Evolutionary conservation across 2,888 invertebrate genomes (phyloP).

Genomic region (Aquatica leii): DNA sequence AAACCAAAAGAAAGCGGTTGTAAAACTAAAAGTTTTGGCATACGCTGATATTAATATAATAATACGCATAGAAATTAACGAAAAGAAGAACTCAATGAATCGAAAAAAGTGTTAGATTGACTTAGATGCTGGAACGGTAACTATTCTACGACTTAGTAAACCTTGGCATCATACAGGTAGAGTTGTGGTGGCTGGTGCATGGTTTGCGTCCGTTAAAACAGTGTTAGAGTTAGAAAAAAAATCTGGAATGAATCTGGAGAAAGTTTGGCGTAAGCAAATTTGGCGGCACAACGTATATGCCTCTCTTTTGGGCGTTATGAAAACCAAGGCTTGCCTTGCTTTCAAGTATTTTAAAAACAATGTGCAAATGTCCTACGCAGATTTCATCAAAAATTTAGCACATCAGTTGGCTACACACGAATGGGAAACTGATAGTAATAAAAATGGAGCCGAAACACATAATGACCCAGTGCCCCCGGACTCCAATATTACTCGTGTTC

Average conservation of each 20-base stretch:
- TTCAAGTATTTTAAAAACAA: no score
- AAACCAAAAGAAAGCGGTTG: slow-evolving; percentile 24
- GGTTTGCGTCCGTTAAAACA: slow-evolving; percentile 35
- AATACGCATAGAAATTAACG: not conserved
- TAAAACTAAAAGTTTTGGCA: slow-evolving; percentile 21
- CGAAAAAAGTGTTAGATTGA: slow-evolving; percentile 19
- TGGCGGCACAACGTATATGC: no score
- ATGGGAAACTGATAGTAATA: no score
- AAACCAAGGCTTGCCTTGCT: not conserved
- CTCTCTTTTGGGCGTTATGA: no score
- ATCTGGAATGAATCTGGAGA: no score
- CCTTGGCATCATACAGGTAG: slow-evolving; percentile 38
- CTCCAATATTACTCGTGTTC: no score
- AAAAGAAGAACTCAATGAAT: not conserved
- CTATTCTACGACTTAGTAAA: slow-evolving; percentile 35
- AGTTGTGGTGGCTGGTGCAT: slow-evolving; percentile 28
- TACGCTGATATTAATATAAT: slow-evolving; percentile 11
- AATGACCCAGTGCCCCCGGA: no score
- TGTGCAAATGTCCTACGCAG: no score
- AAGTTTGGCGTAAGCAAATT: no score
- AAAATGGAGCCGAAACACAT: no score
- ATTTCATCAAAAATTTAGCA: no score
- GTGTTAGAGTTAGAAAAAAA: slow-evolving; percentile 21
- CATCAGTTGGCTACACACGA: no score
- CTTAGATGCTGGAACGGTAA: slow-evolving; percentile 38